Conservation (phyloP, 2,888 invertebrate species). For the Nephrotoma guestfalica region DNA sequence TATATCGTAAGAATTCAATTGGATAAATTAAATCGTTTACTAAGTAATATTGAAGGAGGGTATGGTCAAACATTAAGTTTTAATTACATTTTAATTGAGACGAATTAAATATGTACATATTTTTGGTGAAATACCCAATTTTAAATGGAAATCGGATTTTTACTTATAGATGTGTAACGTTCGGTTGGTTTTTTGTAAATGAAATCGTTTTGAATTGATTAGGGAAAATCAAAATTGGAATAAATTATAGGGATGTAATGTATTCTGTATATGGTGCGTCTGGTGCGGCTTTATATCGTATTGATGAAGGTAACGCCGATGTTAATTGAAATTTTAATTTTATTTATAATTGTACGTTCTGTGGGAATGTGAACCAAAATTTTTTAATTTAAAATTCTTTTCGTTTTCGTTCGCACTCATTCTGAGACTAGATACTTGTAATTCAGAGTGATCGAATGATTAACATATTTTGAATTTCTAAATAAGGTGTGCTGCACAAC, state of each 20-base stretch:
- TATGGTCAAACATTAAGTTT: background rate
- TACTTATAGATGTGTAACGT: too few relatives aligned
- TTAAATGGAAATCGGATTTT: background rate
- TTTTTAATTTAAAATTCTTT: too few relatives aligned
- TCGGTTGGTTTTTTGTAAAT: background rate
- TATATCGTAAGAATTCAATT: background rate
- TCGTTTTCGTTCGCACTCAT: background rate
- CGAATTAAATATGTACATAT: background rate
- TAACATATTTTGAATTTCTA: accelerated
- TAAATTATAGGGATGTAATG: background rate
- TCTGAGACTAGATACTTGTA: background rate
- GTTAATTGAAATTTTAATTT: background rate
- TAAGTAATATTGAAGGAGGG: background rate
- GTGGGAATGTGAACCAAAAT: too few relatives aligned
- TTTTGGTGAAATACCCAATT: background rate
- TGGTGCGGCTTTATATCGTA: background rate
- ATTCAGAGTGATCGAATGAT: too few relatives aligned
- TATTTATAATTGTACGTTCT: background rate
- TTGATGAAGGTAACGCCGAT: background rate
- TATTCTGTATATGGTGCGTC: too few relatives aligned
- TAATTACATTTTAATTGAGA: background rate
- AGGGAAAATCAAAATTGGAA: background rate
- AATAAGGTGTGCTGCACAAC: too few relatives aligned
- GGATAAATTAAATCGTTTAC: background rate
- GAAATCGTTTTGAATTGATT: background rate